A percentile compares a stretch with the other conserved stretches of the same genome.
Conservation (phyloP, 2,888 invertebrate genomes). For the Mesopsocus fuscifrons region DNA sequence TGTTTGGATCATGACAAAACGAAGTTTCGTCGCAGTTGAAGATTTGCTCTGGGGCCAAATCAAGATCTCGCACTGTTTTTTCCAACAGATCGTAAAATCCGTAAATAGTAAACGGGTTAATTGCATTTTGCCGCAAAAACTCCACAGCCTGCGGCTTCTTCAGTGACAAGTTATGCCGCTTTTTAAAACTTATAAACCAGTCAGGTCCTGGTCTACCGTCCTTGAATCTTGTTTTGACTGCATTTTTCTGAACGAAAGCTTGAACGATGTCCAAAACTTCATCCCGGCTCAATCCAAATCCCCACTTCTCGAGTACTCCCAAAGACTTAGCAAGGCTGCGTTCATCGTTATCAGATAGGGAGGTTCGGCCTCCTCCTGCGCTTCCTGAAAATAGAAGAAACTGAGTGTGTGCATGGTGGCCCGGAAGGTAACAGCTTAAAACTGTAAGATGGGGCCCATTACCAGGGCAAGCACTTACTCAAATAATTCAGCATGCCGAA, state of each 20-base stretch:
- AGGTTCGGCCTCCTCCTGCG: no score
- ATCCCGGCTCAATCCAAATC: neutral
- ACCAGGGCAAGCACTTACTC: no score
- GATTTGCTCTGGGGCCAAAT: neutral
- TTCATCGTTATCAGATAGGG: no score
- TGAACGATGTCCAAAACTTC: neutral
- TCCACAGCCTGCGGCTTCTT: neutral
- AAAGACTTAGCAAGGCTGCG: neutral
- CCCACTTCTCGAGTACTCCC: neutral
- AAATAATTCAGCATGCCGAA: no score
- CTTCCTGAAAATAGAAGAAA: no score
- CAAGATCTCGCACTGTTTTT: neutral
- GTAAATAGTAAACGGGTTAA: neutral
- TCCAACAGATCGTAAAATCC: conserved; percentile 16
- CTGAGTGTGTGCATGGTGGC: no score
- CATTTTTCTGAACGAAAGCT: neutral
- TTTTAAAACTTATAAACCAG: neutral
- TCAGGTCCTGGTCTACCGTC: neutral
- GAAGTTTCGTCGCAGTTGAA: conserved; percentile 3
- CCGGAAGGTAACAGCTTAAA: no score
- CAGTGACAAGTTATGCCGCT: neutral
- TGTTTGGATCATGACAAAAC: neutral
- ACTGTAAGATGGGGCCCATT: no score
- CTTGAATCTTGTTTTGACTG: neutral
- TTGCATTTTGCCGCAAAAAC: neutral